Evolutionary conservation across 2,797 vertebrate species (phyloP), one percentile per base, ranked within the genome.

Genomic region (Macropodus opercularis): DNA sequence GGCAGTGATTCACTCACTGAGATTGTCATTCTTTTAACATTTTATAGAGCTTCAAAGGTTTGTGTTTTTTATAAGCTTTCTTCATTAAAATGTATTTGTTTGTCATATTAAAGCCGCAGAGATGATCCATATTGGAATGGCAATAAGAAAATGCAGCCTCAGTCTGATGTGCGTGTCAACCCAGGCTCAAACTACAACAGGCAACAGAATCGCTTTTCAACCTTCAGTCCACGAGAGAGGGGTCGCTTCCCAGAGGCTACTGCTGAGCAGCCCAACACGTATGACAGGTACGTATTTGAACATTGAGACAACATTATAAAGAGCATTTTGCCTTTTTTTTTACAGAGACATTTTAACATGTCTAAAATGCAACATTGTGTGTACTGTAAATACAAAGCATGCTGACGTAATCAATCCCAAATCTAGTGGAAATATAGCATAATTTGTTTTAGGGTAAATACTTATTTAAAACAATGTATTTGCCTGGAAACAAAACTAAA

Each of bases 71-170:
- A 27, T 17, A 19, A 14, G 26, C 1, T 38, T 26, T n/a, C 21
- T 18, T 62, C 10, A 1, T n/a, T 19, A 26, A 9, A 6, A 3
- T 44, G 10, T 39, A 15, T 62, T 8, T 53, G 12, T 75, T 15
- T 63, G 41, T 22, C 2, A 26, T 51, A 15, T 82, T 81, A 57
- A 67, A 91, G 59, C 78, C 96, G 97, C 77, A 93, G 97, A 77
- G 96, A 99, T 3, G 95, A 96, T 36, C 81, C 94, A 2, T 99
- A 96, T 69, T 99, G 98, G 97, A 97, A 91, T 5, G 94, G 95
- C 42, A 94, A 85, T 78, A 99, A 99, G 88, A 98, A 98, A 87
- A 92, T 98, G 70, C 87, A 93, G 77, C 78, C 95, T 0, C 95
- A 96, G 41, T 88, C 94, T 7, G 96, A 96, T 27, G 91, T 92